Base-by-base conservation (phyloP, 1,140 invertebrate genomes). In the Tenebrio molitor region DNA sequence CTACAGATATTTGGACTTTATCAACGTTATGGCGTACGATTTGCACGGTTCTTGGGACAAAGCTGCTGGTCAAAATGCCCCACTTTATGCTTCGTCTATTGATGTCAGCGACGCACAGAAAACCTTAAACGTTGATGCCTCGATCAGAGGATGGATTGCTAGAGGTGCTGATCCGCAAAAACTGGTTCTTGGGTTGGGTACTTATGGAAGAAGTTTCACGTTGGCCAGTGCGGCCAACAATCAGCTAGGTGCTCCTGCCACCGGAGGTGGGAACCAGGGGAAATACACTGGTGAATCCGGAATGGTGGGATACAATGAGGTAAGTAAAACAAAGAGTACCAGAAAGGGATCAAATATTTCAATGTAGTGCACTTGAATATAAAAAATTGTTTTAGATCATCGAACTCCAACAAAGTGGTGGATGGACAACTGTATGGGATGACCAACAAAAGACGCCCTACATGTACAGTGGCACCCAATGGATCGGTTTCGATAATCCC, bases 31-130 rank as follows among this genome's bases (percentile, higher is more conserved):
- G 89, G 89, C 92, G 1, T 95, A 95, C 76, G 93, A 95, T 77
- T 95, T 89, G 78, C 93, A 95, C 75, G 93, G 93, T 0, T 89
- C 93, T 72, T 93, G 92, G 88, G 92, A 93, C 72, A 92, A 92
- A 72, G 89, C 88, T 73, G 95, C 93, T 1, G 92, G 92, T 1
- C 93, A 95, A 78, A 88, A 95, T 14, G 89, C 93, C 0, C 93
- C 93, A 0, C 84, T 95, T 71, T 93, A 91, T 75, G 78, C 90
- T 0, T 94, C 94, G 65, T 91, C 93, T 77, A 84, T 91, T 44
- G 87, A 92, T 7, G n/a, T 7, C 8, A 46, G 34, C 10, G 10
- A 17, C 7, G 19, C 14, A 8, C 36, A 66, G 17, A 68, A 50
- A 17, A 4, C 50, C 1, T 16, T 68, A 6, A 66, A 15, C 12